phyloP scores from a whole-genome alignment of 1,140 invertebrate genomes.

The Aradophagus sp. region DNA sequence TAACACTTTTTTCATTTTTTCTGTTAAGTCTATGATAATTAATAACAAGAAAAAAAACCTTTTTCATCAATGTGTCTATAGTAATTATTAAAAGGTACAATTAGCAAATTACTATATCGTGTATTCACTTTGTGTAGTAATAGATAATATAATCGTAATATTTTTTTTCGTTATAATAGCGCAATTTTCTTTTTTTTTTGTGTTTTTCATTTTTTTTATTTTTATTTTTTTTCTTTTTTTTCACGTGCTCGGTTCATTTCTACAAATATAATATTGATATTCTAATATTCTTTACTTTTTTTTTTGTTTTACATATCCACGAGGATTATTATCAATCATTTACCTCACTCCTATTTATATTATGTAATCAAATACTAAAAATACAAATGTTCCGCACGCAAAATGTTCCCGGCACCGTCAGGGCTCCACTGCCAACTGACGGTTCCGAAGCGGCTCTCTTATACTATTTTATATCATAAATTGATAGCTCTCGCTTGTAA shows the following conservation, averaged over 20 bases:
- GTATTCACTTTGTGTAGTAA: conserved; percentile 75
- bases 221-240: conserved; percentile 57
- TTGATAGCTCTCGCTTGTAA: conserved; percentile 63
- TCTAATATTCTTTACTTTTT: conserved; percentile 67
- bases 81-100: conserved; percentile 76
- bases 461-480: conserved; percentile 62
- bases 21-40: conserved; percentile 73
- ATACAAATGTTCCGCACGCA: conserved; percentile 71
- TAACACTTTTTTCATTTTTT: conserved; percentile 74
- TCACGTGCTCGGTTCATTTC: conserved; percentile 71
- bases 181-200: conserved; percentile 65
- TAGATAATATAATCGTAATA: conserved; percentile 75
- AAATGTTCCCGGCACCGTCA: conserved; percentile 62
- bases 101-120: conserved; percentile 76
- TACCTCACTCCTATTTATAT: conserved; percentile 71
- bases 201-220: conserved; percentile 33
- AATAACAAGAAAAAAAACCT: conserved; percentile 74
- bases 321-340: conserved; percentile 71
- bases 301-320: conserved; percentile 65
- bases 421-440: conserved; percentile 38
- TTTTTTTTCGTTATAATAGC: conserved; percentile 72
- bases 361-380: conserved; percentile 73
- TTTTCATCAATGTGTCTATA: conserved; percentile 74
- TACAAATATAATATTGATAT: conserved; percentile 73
- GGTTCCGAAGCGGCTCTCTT: conserved; percentile 60